Evolutionary conservation across 2,797 vertebrate species (phyloP).

Genomic region (Sebastes melanostomus): DNA sequence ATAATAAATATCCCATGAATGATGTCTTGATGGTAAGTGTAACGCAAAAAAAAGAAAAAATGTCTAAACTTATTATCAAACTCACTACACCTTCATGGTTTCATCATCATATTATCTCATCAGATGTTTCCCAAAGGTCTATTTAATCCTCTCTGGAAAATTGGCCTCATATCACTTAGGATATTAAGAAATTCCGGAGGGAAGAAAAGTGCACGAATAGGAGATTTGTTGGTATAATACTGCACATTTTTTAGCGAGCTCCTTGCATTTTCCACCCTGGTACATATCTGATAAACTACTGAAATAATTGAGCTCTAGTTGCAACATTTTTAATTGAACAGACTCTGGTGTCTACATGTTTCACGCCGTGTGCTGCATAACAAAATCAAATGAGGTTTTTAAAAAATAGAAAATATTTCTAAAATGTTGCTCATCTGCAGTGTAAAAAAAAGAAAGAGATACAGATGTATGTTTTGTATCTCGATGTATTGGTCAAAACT

Average conservation of each 20-base stretch:
- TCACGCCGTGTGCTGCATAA: neutral
- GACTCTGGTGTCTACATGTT: neutral
- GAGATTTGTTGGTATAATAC: neutral
- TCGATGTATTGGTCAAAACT: constrained; percentile 15
- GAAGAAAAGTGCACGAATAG: neutral
- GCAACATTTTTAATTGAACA: constrained; percentile 36
- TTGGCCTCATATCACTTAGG: constrained; percentile 25
- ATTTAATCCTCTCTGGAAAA: constrained; percentile 40
- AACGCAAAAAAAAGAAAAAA: neutral
- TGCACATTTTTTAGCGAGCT: constrained; percentile 7
- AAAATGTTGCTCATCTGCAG: neutral
- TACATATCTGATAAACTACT: constrained; percentile 5
- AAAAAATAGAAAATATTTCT: neutral
- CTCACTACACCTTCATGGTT: constrained; percentile 23
- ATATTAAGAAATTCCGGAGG: constrained; percentile 23
- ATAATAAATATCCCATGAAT: neutral
- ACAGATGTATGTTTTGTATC: constrained; percentile 1
- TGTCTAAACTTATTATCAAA: constrained; percentile 10
- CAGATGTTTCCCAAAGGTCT: constrained; percentile 17
- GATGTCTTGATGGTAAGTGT: neutral
- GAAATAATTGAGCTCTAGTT: constrained; percentile 19
- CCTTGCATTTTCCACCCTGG: neutral
- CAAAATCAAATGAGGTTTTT: neutral
- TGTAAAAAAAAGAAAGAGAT: neutral
- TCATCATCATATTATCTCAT: constrained; percentile 23